Conservation (phyloP, 2,888 invertebrate genomes). For the Parnassius orleans region DNA sequence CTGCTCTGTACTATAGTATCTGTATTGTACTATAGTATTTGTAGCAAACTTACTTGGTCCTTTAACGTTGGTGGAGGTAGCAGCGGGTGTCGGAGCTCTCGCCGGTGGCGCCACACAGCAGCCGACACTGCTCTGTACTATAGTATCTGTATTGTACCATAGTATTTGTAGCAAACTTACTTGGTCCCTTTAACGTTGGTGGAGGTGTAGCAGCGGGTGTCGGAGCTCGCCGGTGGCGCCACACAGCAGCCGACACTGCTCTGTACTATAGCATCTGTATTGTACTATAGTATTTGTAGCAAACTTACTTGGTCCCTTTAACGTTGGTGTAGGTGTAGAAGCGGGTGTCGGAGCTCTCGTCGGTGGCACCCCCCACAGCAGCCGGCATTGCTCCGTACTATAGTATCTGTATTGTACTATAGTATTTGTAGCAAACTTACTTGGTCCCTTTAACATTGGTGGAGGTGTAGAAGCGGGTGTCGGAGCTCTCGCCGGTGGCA, state of each 20-base stretch:
- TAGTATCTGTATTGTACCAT: no score
- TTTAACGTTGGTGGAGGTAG: conserved; percentile 83
- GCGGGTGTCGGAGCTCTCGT: conserved; percentile 84
- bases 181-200: conserved; percentile 81
- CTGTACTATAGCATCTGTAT: conserved; percentile 69
- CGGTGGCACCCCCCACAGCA: conserved; percentile 97
- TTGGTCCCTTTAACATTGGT: conserved; percentile 81
- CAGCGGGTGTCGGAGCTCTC: no score
- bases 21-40: no score
- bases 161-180: no score
- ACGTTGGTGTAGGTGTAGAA: conserved; percentile 91
- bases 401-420: no score
- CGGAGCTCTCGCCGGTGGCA: no score
- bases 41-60: no score
- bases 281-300: no score
- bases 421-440: no score
- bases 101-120: no score
- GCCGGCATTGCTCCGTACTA: conserved; percentile 89
- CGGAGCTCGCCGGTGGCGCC: conserved; percentile 92
- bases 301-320: conserved; percentile 84
- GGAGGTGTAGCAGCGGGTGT: conserved; percentile 80
- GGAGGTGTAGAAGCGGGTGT: conserved; percentile 44
- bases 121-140: no score
- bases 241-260: conserved; percentile 97
- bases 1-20: conserved; percentile 86